Percentiles rank a stretch among this genome's conserved stretches.
Conservation (phyloP, 2,797 vertebrate species). For the Microcaecilia unicolor region DNA sequence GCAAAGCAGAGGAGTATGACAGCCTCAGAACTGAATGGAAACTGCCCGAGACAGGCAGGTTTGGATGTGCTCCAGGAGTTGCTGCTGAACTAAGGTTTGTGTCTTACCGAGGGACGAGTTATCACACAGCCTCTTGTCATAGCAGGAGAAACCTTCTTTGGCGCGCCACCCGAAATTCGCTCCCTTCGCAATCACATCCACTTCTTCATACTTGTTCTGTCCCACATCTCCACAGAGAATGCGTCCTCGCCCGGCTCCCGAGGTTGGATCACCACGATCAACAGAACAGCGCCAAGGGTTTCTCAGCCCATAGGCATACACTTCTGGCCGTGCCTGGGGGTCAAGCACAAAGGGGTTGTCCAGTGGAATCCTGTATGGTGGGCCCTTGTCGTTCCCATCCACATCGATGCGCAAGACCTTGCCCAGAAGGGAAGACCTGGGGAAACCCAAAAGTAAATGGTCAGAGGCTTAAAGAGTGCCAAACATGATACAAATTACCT, state of each 20-base stretch:
- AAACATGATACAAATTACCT: no score
- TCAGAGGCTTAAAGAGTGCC: no score
- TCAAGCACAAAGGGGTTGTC: conserved; percentile 69
- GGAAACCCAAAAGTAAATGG: not conserved
- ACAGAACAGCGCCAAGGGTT: conserved; percentile 80
- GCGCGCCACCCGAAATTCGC: conserved; percentile 77
- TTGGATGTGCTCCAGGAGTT: no score
- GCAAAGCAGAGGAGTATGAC: no score
- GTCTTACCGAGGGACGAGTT: conserved; percentile 67
- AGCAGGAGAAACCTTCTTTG: conserved; percentile 74
- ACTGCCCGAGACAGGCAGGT: no score
- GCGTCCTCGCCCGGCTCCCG: conserved; percentile 48
- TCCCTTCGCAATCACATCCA: conserved; percentile 66
- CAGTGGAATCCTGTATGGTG: conserved; percentile 62
- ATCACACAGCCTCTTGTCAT: conserved; percentile 65
- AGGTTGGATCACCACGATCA: conserved; percentile 59
- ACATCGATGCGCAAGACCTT: conserved; percentile 65
- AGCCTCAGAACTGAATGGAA: no score
- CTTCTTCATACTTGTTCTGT: conserved; percentile 73
- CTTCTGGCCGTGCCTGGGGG: conserved; percentile 45
- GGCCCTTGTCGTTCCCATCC: conserved; percentile 47
- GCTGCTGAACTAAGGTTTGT: no score
- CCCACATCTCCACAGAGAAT: conserved; percentile 74
- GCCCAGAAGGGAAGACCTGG: conserved; percentile 64
- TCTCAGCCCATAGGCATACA: conserved; percentile 71